phyloP scores from a whole-genome alignment of 2,888 invertebrate species.

The Autographa gamma region DNA sequence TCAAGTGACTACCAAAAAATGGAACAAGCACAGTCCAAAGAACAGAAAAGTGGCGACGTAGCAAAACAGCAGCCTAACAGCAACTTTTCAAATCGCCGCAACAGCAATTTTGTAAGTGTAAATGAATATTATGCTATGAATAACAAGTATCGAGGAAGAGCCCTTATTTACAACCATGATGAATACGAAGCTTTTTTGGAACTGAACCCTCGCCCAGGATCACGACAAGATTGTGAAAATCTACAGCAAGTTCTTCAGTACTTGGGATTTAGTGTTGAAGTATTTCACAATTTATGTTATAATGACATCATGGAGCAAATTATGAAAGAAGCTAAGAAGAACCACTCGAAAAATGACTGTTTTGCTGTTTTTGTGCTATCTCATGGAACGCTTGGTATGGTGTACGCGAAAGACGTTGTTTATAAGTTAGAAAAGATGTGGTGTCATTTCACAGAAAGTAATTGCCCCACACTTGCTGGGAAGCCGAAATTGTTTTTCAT shows the following conservation, averaged over 20 bases:
- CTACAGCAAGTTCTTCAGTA: conserved; percentile 90
- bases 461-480: conserved; percentile 95
- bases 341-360: conserved; percentile 95
- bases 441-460: conserved; percentile 93
- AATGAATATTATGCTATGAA: conserved; percentile 94
- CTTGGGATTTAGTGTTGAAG: conserved; percentile 92
- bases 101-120: neutral
- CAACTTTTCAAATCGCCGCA: neutral
- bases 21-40: neutral
- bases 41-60: neutral
- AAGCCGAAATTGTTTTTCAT: conserved; percentile 93
- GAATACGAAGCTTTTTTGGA: conserved; percentile 92
- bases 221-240: conserved; percentile 94
- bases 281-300: conserved; percentile 91
- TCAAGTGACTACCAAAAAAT: neutral
- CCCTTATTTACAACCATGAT: conserved; percentile 97
- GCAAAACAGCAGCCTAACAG: neutral
- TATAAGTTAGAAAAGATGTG: conserved; percentile 95
- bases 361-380: conserved; percentile 94
- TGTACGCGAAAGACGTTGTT: conserved; percentile 95
- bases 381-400: conserved; percentile 96
- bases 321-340: conserved; percentile 91
- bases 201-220: conserved; percentile 93
- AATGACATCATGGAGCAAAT: conserved; percentile 91
- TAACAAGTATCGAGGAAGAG: conserved; percentile 93